Percentiles rank a stretch among this genome's conserved stretches.
phyloP scores from a whole-genome alignment of 1,140 invertebrate genomes.

The Ganaspis sp. region DNA sequence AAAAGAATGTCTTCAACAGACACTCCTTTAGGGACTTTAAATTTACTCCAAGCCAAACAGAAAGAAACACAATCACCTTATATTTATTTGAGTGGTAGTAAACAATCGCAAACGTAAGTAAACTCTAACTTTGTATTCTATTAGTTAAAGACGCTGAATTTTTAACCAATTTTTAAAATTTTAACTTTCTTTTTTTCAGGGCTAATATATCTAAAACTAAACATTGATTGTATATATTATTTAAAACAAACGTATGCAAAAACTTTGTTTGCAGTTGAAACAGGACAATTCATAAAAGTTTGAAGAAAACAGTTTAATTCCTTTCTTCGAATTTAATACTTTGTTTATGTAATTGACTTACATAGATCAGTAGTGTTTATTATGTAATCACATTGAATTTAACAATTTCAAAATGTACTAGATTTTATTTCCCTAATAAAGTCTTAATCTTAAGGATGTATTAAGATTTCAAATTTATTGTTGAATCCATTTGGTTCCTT shows the following conservation, averaged over 20 bases:
- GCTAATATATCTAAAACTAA: slow-evolving; percentile 50
- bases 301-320: too few relatives aligned
- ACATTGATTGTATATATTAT: slow-evolving; percentile 38
- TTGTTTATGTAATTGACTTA: too few relatives aligned
- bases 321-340: too few relatives aligned
- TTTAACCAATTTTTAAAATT: background rate
- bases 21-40: slow-evolving; percentile 95
- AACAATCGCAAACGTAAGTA: slow-evolving; percentile 78
- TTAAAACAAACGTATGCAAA: background rate
- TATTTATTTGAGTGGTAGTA: slow-evolving; percentile 94
- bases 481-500: too few relatives aligned
- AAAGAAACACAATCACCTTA: slow-evolving; percentile 97
- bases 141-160: slow-evolving; percentile 25
- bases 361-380: too few relatives aligned
- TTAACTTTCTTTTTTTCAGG: slow-evolving; percentile 33
- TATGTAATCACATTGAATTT: too few relatives aligned
- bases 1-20: slow-evolving; percentile 99
- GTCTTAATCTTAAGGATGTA: too few relatives aligned
- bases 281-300: too few relatives aligned
- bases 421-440: too few relatives aligned
- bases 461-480: too few relatives aligned
- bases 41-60: slow-evolving; percentile 96
- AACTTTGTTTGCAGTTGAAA: background rate
- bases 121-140: background rate
- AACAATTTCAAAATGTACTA: too few relatives aligned